A percentile compares a stretch with the other conserved stretches of the same genome.
Conservation (phyloP, 2,888 invertebrate genomes). For the Sicus ferrugineus region DNA sequence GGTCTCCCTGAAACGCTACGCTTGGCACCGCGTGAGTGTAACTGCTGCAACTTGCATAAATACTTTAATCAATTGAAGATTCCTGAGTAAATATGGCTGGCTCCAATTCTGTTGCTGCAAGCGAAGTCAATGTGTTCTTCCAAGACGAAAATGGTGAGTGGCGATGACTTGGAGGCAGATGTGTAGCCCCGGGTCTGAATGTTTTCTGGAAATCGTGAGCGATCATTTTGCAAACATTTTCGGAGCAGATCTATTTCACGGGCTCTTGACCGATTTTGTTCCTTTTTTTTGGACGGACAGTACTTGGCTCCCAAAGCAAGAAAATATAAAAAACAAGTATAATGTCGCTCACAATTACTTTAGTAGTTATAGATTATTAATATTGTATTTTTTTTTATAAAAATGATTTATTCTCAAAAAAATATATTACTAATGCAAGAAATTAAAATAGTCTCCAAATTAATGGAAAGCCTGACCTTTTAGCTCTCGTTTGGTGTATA, state of each 20-base stretch:
- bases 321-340: no score
- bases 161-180: not conserved
- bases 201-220: not conserved
- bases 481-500: not conserved
- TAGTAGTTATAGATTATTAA: not conserved
- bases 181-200: not conserved
- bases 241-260: not conserved
- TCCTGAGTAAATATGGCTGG: slow-evolving; percentile 54
- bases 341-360: not conserved
- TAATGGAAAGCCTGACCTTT: not conserved
- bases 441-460: no score
- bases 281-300: not conserved
- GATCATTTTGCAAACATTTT: not conserved
- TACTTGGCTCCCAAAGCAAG: no score
- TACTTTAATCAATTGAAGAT: not conserved
- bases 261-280: not conserved
- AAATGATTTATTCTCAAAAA: not conserved
- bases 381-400: not conserved
- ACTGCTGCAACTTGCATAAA: not conserved
- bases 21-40: not conserved
- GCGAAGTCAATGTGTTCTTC: slow-evolving; percentile 62
- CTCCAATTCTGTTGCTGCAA: slow-evolving; percentile 51
- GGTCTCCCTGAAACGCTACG: not conserved
- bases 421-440: not conserved
- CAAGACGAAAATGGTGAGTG: slow-evolving; percentile 63